Evolutionary conservation across 30 jellyfish, hydroid and myxozoan genomes (phyloP), one percentile per base, ranked within the genome.

Genomic region (Pelagia noctiluca): DNA sequence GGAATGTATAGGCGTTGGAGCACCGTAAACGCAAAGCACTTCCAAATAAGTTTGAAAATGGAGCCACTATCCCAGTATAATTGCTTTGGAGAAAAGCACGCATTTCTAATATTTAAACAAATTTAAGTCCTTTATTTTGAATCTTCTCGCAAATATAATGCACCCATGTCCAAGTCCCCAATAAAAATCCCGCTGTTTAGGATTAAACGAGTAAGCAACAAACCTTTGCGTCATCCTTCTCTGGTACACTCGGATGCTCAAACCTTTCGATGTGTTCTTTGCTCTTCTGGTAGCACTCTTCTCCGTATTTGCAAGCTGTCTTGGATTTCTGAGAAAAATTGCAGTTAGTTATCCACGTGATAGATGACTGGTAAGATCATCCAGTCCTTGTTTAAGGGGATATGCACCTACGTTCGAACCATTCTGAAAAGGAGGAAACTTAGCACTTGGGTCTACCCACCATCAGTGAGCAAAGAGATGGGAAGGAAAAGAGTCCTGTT

Each of bases 211-310:
- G 21, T 0, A 47, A 0, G n/a, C 37, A 21, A 11, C 33, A 18
- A 10, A 21, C 85, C 0, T 35, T 23, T 18, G 10, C 66, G 25
- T 77, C 71, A 35, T 38, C 88, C 21, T 0, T 54, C 3, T 83
- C 83, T 26, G 57, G 16, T 42, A 16, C 91, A 50, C n/a, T n/a
- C n/a, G 50, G 31, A 48, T 84, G 91, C 21, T 67, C 29, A 71
- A 12, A 84, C 34, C 74, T 60, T 2, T 84, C 28, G 37, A 71
- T 35, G 35, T 84, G 95, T 65, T 84, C 90, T 52, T 19, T 32
- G 73, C 53, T 84, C 11, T 52, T 84, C 13, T 71, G 95, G 62
- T 84, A 84, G 61, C 95, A 84, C 22, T 38, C 52, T 24, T 22
- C 33, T 13, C 90, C 91, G 66, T 72, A 84, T 21, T 60, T 60